Evolutionary conservation across 2,888 invertebrate genomes (phyloP).

Genomic region (Torymus texanus): DNA sequence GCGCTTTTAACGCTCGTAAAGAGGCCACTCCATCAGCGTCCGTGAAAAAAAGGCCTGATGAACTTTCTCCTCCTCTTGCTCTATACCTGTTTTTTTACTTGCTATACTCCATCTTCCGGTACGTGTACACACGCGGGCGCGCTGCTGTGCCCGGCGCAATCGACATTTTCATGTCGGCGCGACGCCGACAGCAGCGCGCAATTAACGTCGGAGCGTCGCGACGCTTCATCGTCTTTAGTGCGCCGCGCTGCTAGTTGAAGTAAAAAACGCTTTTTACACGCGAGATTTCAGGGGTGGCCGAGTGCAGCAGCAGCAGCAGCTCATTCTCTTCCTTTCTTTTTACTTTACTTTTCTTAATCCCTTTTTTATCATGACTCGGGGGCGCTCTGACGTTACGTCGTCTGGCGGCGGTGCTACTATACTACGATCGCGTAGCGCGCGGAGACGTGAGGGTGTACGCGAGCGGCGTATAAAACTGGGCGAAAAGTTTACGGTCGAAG

Average conservation of each 20-base stretch:
- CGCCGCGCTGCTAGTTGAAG: neutral
- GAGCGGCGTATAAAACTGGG: conserved; percentile 51
- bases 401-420: neutral
- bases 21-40: conserved; percentile 33
- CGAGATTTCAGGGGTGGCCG: conserved; percentile 46
- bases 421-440: neutral
- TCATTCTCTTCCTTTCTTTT: conserved; percentile 14
- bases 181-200: conserved; percentile 19
- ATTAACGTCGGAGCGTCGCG: conserved; percentile 38
- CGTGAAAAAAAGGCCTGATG: conserved; percentile 37
- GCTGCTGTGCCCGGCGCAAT: conserved; percentile 13
- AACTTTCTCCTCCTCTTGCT: conserved; percentile 23
- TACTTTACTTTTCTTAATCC: conserved; percentile 50
- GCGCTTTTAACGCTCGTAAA: conserved; percentile 44
- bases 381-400: conserved; percentile 30
- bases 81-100: neutral
- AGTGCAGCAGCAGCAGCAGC: neutral
- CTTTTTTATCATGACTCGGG: conserved; percentile 49
- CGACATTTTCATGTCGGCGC: conserved; percentile 37
- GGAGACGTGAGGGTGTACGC: conserved; percentile 46
- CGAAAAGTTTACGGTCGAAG: conserved; percentile 53
- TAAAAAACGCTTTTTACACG: conserved; percentile 50
- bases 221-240: conserved; percentile 29
- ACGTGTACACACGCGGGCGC: neutral
- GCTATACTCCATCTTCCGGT: neutral